Percentiles rank a stretch among this genome's conserved stretches.
phyloP scores from a whole-genome alignment of 2,888 invertebrate species.

The Athripsodes cinereus region DNA sequence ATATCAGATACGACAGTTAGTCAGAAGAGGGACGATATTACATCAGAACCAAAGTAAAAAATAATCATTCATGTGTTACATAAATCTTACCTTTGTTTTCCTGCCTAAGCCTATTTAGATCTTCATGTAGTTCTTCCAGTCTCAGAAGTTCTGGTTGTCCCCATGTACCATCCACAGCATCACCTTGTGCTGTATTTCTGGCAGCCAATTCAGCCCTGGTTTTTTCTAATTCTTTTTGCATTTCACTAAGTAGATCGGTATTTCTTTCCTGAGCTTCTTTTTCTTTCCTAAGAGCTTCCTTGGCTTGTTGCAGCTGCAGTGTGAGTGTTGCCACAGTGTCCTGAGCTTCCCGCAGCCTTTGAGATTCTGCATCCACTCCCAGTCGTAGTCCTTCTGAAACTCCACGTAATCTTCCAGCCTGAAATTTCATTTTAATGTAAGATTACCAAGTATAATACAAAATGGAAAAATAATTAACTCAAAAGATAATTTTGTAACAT shows the following conservation, averaged over 20 bases:
- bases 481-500: no score
- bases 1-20: no score
- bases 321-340: constrained; percentile 45
- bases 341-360: constrained; percentile 49
- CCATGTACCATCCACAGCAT: constrained; percentile 4
- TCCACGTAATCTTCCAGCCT: constrained; percentile 49
- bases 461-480: no score
- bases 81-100: constrained; percentile 58
- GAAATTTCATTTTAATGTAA: no score
- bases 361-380: constrained; percentile 52
- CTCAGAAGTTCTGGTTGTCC: constrained; percentile 64
- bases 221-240: constrained; percentile 61
- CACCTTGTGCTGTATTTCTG: constrained; percentile 37
- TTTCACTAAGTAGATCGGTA: constrained; percentile 55
- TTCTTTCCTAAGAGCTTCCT: constrained; percentile 45
- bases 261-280: constrained; percentile 48
- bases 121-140: constrained; percentile 68
- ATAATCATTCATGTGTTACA: no score
- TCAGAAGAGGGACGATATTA: no score
- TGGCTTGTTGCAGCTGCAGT: constrained; percentile 45
- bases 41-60: no score
- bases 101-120: constrained; percentile 65
- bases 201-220: constrained; percentile 54
- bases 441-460: no score
- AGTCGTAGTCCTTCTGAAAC: constrained; percentile 53